Conservation (phyloP, 2,113 vertebrate genomes). For the rat (Rattus norvegicus) region GRCr8 NC_086024.1:45644501-45645000, state of each 20-base stretch:
- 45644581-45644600: background rate
- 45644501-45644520: too few species aligned
- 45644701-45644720: background rate
- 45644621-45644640: background rate
- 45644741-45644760: background rate
- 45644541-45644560: background rate
- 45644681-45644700: background rate
- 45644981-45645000: background rate
- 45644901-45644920: background rate
- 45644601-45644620: background rate
- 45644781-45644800: too few species aligned
- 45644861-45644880: background rate
- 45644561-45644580: background rate
- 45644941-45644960: too few species aligned
- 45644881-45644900: background rate
- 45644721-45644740: background rate
- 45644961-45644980: background rate
- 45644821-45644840: background rate
- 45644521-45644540: background rate
- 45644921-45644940: accelerated
- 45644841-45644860: background rate
- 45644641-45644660: background rate
- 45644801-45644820: too few species aligned
- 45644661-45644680: background rate
- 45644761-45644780: background rate